A percentile compares a stretch with the other conserved stretches of the same genome.
phyloP scores from a whole-genome alignment of 2,797 vertebrate species.

The Centroberyx gerrardi region DNA sequence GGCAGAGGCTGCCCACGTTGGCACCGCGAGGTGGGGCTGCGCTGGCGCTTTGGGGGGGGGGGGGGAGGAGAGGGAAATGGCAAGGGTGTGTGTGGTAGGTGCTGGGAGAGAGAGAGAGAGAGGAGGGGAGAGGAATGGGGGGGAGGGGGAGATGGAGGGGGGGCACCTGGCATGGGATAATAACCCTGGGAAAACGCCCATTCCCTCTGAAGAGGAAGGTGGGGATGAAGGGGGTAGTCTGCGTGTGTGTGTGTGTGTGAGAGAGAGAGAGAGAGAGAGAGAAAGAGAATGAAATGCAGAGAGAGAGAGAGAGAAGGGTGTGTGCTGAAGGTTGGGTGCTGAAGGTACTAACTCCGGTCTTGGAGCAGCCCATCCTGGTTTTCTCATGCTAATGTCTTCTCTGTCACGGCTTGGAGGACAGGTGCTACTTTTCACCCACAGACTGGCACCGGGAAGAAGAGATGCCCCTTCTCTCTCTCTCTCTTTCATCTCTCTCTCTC shows the following conservation, averaged over 20 bases:
- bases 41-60: constrained; percentile 74
- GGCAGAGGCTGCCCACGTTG: constrained; percentile 87
- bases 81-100: constrained; percentile 69
- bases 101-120: constrained; percentile 55
- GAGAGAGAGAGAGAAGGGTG: constrained; percentile 15
- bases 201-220: constrained; percentile 73
- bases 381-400: constrained; percentile 66
- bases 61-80: constrained; percentile 79
- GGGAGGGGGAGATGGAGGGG: constrained; percentile 27
- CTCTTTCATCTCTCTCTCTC: constrained; percentile 2
- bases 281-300: constrained; percentile 40
- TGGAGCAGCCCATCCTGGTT: constrained; percentile 47
- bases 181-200: constrained; percentile 81
- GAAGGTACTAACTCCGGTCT: constrained; percentile 44
- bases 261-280: constrained; percentile 19
- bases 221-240: constrained; percentile 31
- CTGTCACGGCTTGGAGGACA: constrained; percentile 55
- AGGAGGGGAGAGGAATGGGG: constrained; percentile 28
- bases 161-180: constrained; percentile 78
- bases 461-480: constrained; percentile 8
- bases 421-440: constrained; percentile 64
- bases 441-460: constrained; percentile 39
- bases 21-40: constrained; percentile 82
- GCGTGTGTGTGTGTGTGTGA: constrained; percentile 21
- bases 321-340: constrained; percentile 32